Percentiles rank a stretch among this genome's conserved stretches.
These are phyloP conservation scores for Lanius ludovicianus DNA, from an alignment of 2,113 vertebrate species.

Conservation along the genomic window DNA sequence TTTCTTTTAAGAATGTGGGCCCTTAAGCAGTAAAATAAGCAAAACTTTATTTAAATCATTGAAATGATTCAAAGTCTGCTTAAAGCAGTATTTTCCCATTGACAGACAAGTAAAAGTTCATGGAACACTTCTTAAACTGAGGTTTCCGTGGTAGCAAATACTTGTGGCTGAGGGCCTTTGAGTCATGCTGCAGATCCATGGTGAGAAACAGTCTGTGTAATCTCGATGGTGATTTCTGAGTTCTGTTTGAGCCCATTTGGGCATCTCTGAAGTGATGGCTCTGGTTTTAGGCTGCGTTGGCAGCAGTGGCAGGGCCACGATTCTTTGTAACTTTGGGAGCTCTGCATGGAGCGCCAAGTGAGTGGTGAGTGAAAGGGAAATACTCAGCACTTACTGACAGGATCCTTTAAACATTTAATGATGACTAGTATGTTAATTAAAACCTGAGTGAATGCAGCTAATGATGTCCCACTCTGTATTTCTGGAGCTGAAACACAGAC, in stretches of 20 bases:
- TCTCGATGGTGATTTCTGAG: neutral
- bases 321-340: neutral
- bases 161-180: neutral
- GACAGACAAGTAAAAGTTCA: neutral
- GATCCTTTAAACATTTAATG: neutral
- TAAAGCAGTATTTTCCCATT: neutral
- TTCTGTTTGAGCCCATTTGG: neutral
- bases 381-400: neutral
- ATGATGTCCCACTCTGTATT: neutral
- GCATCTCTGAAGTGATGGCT: neutral
- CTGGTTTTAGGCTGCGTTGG: neutral
- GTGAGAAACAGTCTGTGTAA: neutral
- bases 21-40: neutral
- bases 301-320: neutral
- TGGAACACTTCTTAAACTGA: neutral
- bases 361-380: neutral
- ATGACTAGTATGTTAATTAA: neutral
- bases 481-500: neutral
- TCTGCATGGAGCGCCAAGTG: no score
- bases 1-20: fast-evolving
- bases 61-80: neutral
- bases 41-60: neutral
- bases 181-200: fast-evolving
- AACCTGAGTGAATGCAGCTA: neutral
- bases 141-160: neutral